Conservation (phyloP, 2,888 invertebrate species). For the Pyrrhia umbra region DNA sequence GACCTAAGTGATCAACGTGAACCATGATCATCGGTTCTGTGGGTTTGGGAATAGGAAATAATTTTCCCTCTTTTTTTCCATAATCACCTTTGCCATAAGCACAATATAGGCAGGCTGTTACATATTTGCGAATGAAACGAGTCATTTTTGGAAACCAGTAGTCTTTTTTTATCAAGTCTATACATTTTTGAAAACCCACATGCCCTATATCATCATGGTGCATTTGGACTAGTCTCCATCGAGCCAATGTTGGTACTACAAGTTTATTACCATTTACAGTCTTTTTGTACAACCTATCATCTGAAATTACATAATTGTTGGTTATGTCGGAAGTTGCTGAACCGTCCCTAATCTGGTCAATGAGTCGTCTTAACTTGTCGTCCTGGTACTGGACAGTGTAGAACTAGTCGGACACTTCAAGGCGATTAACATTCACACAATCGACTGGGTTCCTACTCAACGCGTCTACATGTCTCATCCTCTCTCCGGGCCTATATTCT, state of each 20-base stretch:
- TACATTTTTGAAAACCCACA: constrained; percentile 52
- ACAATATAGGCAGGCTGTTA: constrained; percentile 62
- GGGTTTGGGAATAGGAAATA: constrained; percentile 59
- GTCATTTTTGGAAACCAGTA: constrained; percentile 69
- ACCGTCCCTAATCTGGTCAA: constrained; percentile 26
- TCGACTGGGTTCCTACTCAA: constrained; percentile 65
- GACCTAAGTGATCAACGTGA: constrained; percentile 60
- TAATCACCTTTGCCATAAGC: constrained; percentile 64
- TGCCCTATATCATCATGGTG: constrained; percentile 71
- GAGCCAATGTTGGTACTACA: constrained; percentile 61
- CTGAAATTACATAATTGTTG: constrained; percentile 43
- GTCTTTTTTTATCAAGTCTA: constrained; percentile 60
- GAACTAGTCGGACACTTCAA: constrained; percentile 52
- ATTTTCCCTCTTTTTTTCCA: constrained; percentile 32
- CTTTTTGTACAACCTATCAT: constrained; percentile 56
- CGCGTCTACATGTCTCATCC: constrained; percentile 69
- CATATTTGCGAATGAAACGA: constrained; percentile 61
- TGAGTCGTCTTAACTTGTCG: neutral
- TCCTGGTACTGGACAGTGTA: constrained; percentile 29
- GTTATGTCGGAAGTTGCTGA: constrained; percentile 30
- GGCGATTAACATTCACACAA: neutral
- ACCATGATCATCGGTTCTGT: constrained; percentile 49
- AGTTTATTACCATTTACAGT: constrained; percentile 59
- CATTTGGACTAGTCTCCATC: constrained; percentile 67
- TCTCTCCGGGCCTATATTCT: constrained; percentile 64